Evolutionary conservation across 92 coral and sea anemone genomes (phyloP), one percentile per base, ranked within the genome.

Genomic region (Palythoa caribaeorum): DNA sequence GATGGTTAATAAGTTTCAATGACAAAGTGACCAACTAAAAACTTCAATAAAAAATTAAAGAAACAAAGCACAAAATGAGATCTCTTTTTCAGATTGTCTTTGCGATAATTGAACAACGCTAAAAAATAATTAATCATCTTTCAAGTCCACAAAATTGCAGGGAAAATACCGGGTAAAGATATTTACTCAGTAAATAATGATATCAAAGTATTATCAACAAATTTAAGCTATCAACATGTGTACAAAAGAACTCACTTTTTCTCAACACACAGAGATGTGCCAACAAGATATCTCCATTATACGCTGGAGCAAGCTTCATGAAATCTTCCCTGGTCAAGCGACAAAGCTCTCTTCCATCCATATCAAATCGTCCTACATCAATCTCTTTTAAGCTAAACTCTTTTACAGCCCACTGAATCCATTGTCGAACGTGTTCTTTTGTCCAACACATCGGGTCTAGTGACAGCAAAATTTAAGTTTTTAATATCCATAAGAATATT

Each of bases 381-480:
- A 97, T 97, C 57, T 97, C 99, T 40, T 96, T 96, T 76, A 97
- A 95, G 71, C 98, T 95, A 86, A 97, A 97, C 65, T 97, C 99
- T 77, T 97, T 97, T 90, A 97, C 93, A 2, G 99, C 98, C 99
- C 99, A 97, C 55, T 94, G 96, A 21, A 97, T 95, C 99, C 99
- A 97, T 77, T 97, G 99, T 6, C 93, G 96, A 21, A 97, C 99
- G 75, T 97, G 97, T 87, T 97, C 98, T 83, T 95, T 97, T 2
- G 97, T 95, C 99, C 99, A 97, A 84, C 98, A 94, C 95, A 95
- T 81, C 39, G 99, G 99, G 72, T 97, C 99, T 97, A 76, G 70
- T 17, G n/a, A 35, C 6, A 16, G 19, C 37, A 20, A 86, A 63
- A 13, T 16, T 39, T 20, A 54, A n/a, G 54, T 39, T 53, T 15